Conservation (phyloP, 2,797 vertebrate species). For the Pyrocephalus nanus region DNA sequence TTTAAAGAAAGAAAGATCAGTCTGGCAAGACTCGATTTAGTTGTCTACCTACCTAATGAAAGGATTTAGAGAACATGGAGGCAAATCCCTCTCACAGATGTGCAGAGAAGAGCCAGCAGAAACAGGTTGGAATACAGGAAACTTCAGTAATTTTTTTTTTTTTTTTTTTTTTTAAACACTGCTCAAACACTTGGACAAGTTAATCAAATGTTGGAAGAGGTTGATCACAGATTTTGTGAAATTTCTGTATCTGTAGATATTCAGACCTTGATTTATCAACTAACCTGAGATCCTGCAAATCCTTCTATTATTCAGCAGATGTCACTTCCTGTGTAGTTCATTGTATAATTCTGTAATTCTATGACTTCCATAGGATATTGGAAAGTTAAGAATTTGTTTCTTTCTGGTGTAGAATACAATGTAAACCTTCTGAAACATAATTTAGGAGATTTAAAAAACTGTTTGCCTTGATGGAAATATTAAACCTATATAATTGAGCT, state of each 20-base stretch:
- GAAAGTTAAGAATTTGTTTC: background rate
- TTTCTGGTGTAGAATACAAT: background rate
- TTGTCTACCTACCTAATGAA: background rate
- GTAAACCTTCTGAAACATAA: background rate
- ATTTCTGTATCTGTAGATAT: background rate
- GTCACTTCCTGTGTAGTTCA: background rate
- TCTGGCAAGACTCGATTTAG: background rate
- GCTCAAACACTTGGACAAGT: background rate
- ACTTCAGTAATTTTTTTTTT: background rate
- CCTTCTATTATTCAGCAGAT: background rate
- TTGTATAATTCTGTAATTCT: background rate
- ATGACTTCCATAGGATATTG: background rate
- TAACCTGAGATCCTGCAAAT: background rate
- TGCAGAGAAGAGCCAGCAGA: background rate
- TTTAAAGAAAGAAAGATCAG: background rate
- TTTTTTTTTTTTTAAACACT: background rate
- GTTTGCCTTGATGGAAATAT: background rate
- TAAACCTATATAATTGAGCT: background rate
- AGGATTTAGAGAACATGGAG: background rate
- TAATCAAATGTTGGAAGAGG: background rate
- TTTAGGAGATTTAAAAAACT: background rate
- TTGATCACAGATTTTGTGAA: background rate
- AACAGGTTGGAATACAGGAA: background rate
- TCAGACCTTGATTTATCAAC: background rate
- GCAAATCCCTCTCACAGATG: background rate